Base-by-base conservation (phyloP, 2,113 vertebrate genomes). In the Telmatochromis sp. region DNA sequence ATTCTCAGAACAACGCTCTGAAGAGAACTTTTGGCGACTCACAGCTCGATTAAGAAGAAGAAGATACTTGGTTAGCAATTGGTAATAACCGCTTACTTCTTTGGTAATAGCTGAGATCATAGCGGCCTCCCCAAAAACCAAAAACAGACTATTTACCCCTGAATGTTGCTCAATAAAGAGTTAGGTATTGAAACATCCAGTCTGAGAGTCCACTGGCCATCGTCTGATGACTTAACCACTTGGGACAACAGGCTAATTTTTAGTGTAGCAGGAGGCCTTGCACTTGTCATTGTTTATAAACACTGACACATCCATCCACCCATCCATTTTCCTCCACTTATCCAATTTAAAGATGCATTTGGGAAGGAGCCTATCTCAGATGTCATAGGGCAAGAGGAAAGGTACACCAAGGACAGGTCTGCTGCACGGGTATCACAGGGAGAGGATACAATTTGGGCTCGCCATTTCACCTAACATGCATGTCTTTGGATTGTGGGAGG, bases 241-340 rank as follows among this genome's bases (percentile, higher is more conserved):
- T 23, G 35, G 12, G 12, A 71, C 0, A 71, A 42, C 35, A 8
- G 65, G 0, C 2, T 1, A 71, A 71, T 26, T 42, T 42, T 42
- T 71, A 42, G 37, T 71, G 12, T 14, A 71, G 0, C 0, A 23
- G 21, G 37, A 42, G 37, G 37, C 65, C 37, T 42, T 40, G 0
- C 63, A 23, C 63, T 42, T 23, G 35, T 71, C n/a, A 42, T 71
- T 4, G 65, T 42, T 71, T 42, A 71, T 71, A 71, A 42, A 42
- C 23, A 71, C 40, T 4, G 42, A 47, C 23, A 75, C 23, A 75
- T 45, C 13, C 68, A 75, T 2, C 40, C 21, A 47, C 21, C 40
- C 21, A 5, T 75, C 0, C 71, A 75, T 28, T 47, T 47, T 47
- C 23, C 28, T 47, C 40, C 23, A 75, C 71, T 75, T 11, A 75